Conservation (phyloP, 2,888 invertebrate species). For the Scaptomyza cyrtandrae region DNA sequence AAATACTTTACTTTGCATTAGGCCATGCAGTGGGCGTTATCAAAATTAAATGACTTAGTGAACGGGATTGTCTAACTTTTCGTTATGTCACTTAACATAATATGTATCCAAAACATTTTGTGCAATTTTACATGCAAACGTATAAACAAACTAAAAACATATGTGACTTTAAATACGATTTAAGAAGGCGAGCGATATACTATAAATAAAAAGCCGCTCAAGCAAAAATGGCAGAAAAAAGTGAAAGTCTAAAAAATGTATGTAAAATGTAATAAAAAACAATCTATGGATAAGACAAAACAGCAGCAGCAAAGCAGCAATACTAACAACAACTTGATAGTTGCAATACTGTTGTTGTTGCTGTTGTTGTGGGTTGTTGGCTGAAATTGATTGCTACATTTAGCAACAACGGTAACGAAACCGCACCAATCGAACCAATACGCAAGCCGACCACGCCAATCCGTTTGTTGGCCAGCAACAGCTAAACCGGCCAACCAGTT, state of each 20-base stretch:
- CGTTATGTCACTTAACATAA: neutral
- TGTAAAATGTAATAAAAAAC: constrained; percentile 54
- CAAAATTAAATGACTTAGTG: constrained; percentile 11
- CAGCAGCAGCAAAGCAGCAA: constrained; percentile 20
- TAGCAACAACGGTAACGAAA: constrained; percentile 64
- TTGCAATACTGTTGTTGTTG: constrained; percentile 44
- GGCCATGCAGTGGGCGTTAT: neutral
- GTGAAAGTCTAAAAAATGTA: constrained; percentile 69
- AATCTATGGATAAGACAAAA: constrained; percentile 52
- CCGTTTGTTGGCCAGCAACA: constrained; percentile 31
- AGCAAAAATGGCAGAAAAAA: constrained; percentile 44
- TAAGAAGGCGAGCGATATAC: constrained; percentile 33
- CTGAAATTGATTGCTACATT: constrained; percentile 72
- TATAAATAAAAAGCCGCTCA: constrained; percentile 27
- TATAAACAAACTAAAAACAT: constrained; percentile 5
- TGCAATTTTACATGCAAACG: constrained; percentile 14
- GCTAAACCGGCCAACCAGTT: constrained; percentile 27
- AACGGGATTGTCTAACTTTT: constrained; percentile 1
- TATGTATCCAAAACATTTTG: neutral
- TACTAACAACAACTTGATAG: constrained; percentile 26
- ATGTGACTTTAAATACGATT: constrained; percentile 1
- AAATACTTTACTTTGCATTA: neutral
- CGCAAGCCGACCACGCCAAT: constrained; percentile 58
- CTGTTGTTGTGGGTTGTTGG: constrained; percentile 40
- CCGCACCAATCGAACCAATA: constrained; percentile 56